A percentile compares a stretch with the other conserved stretches of the same genome.
phyloP scores from a whole-genome alignment of 2,797 vertebrate species.

The Scolopax rusticola region DNA sequence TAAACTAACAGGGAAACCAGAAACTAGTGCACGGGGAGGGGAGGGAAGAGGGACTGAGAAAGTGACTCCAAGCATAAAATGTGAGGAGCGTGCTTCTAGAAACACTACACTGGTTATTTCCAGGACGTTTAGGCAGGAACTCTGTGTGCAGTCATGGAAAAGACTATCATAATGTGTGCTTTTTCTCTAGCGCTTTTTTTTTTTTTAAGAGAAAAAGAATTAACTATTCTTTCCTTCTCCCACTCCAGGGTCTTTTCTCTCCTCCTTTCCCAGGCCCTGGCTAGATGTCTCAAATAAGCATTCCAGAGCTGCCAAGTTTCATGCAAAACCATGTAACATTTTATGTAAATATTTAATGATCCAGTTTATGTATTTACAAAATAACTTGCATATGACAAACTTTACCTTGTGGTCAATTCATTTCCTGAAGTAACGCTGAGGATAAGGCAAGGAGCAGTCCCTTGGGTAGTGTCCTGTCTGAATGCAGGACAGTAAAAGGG shows the following conservation, averaged over 20 bases:
- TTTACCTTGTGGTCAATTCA: neutral
- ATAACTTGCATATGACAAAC: neutral
- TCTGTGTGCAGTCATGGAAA: conserved; percentile 6
- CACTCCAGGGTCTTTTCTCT: neutral
- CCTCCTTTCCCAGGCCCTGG: neutral
- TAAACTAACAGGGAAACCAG: neutral
- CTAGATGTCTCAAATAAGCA: neutral
- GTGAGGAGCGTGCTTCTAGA: neutral
- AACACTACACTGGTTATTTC: neutral
- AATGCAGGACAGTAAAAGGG: neutral
- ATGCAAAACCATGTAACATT: neutral
- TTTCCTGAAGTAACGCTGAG: neutral
- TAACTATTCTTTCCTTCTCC: conserved; percentile 28
- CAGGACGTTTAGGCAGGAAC: neutral
- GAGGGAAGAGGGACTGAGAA: neutral
- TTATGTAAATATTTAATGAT: conserved; percentile 52
- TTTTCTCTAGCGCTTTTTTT: neutral
- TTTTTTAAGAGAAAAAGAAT: conserved; percentile 6
- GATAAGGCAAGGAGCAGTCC: neutral
- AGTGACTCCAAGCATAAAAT: neutral
- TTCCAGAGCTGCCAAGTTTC: conserved; percentile 3
- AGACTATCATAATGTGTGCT: neutral
- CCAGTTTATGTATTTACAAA: neutral
- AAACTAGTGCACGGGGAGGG: neutral
- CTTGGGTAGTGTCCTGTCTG: neutral